Conservation (phyloP, 1,140 invertebrate genomes). For the Euura saliciscinereae region DNA sequence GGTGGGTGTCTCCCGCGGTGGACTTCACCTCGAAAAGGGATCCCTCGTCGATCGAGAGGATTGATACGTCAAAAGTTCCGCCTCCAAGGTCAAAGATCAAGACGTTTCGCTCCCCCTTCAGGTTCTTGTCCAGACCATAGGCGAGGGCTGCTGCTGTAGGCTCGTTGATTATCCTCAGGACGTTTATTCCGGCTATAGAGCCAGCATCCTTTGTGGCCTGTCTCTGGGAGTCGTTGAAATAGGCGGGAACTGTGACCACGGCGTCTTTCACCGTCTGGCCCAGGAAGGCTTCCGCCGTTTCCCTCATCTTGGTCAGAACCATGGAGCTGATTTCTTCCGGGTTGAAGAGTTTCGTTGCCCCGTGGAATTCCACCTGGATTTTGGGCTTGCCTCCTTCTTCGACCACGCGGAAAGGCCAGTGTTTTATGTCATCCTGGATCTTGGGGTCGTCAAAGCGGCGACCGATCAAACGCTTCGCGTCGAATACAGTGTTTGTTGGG, state of each 20-base stretch:
- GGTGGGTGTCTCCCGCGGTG: slow-evolving; percentile 78
- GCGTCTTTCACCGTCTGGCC: slow-evolving; percentile 66
- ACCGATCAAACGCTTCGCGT: slow-evolving; percentile 82
- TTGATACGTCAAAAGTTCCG: slow-evolving; percentile 85
- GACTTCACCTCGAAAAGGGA: slow-evolving; percentile 80
- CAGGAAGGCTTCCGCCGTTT: slow-evolving; percentile 66
- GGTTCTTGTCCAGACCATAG: slow-evolving; percentile 84
- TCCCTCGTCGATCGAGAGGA: slow-evolving; percentile 86
- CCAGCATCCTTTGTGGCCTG: slow-evolving; percentile 80
- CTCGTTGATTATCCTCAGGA: slow-evolving; percentile 84
- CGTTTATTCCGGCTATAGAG: slow-evolving; percentile 77
- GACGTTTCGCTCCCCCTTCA: slow-evolving; percentile 77
- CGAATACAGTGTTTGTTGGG: slow-evolving; percentile 83
- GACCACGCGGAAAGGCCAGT: slow-evolving; percentile 81
- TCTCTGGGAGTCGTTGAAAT: slow-evolving; percentile 74
- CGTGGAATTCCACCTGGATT: slow-evolving; percentile 78
- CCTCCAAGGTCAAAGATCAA: slow-evolving; percentile 79
- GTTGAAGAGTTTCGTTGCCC: slow-evolving; percentile 75
- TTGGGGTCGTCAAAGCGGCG: slow-evolving; percentile 76
- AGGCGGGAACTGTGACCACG: slow-evolving; percentile 76
- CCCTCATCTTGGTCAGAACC: slow-evolving; percentile 82
- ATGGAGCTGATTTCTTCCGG: slow-evolving; percentile 90
- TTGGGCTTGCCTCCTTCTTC: slow-evolving; percentile 76
- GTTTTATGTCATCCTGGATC: slow-evolving; percentile 78
- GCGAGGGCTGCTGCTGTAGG: slow-evolving; percentile 83